Evolutionary conservation across 1,140 invertebrate genomes (phyloP).

Genomic region (Penaeus chinensis): DNA sequence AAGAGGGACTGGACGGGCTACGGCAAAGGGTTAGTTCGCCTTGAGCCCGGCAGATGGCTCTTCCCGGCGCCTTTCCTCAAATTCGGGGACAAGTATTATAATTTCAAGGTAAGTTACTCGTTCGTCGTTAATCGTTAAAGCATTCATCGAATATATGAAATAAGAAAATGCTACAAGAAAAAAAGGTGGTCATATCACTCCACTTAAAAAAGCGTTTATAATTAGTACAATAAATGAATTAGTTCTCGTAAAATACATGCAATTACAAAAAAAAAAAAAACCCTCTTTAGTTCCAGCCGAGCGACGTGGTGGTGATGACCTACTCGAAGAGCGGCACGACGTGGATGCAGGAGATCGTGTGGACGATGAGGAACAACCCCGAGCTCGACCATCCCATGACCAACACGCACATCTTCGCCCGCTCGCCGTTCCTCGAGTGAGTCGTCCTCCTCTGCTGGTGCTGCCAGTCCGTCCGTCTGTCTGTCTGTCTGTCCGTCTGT

Average conservation of each 20-base stretch:
- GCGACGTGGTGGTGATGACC: slow-evolving; percentile 27
- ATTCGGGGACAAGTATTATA: slow-evolving; percentile 10
- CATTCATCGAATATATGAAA: no score
- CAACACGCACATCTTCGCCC: not conserved
- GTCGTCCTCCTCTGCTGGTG: not conserved
- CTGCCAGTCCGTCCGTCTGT: no score
- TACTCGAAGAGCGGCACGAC: slow-evolving; percentile 29
- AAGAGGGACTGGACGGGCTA: not conserved
- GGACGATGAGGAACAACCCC: slow-evolving; percentile 42
- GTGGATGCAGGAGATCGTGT: slow-evolving; percentile 37
- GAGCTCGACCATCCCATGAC: not conserved
- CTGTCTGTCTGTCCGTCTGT: no score
- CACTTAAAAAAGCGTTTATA: no score
- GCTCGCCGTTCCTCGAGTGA: slow-evolving; percentile 33
- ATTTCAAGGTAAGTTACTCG: slow-evolving; percentile 3
- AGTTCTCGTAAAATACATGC: no score
- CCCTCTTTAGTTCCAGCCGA: not conserved
- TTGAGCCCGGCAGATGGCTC: slow-evolving; percentile 19
- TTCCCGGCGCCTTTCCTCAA: not conserved
- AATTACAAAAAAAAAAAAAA: no score
- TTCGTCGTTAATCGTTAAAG: not conserved
- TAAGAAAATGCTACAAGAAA: no score
- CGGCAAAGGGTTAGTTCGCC: not conserved
- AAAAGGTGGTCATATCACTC: no score
- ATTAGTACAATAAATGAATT: no score